phyloP scores from a whole-genome alignment of 2,113 vertebrate species.

The Pseudorasbora parva region DNA sequence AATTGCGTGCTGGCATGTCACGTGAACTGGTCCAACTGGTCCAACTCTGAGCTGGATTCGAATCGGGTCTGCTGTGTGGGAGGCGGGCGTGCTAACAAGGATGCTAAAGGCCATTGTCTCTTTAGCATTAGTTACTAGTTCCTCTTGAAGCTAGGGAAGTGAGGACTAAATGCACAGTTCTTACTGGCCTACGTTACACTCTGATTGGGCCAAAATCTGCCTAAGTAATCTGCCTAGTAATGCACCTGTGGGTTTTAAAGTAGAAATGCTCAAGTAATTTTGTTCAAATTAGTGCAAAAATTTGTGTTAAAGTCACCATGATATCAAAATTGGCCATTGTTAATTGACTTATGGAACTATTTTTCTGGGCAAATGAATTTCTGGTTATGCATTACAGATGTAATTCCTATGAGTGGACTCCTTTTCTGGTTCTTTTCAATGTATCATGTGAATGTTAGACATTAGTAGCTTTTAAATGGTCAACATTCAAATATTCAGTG shows the following conservation, averaged over 20 bases:
- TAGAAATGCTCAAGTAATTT: neutral
- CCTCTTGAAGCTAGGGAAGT: no score
- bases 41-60: no score
- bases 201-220: neutral
- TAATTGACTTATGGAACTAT: neutral
- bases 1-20: neutral
- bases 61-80: no score
- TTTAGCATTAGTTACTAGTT: no score
- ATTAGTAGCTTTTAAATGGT: neutral
- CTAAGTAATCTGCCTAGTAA: no score
- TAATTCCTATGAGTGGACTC: neutral
- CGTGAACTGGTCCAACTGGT: neutral
- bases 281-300: neutral
- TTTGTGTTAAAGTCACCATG: neutral
- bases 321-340: no score
- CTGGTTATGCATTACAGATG: neutral
- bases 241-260: neutral
- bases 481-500: neutral
- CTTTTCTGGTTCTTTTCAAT: neutral
- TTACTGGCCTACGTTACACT: neutral
- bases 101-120: no score
- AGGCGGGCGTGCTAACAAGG: no score
- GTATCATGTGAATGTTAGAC: neutral
- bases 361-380: neutral
- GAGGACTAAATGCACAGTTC: no score